Evolutionary conservation across 2,888 invertebrate species (phyloP).

Genomic region (Netelia virgata): DNA sequence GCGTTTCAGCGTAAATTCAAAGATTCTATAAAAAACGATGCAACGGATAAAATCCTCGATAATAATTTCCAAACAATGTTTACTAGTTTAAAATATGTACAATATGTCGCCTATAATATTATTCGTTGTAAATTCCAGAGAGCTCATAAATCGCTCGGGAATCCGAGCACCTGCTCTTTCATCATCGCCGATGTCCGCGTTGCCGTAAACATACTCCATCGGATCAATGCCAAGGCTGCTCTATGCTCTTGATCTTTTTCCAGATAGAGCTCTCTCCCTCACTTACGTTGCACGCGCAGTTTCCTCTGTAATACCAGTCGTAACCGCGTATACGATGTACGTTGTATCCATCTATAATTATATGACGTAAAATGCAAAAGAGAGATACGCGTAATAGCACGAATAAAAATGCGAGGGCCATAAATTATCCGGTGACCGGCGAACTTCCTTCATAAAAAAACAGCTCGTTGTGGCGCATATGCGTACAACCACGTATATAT

Average conservation of each 20-base stretch:
- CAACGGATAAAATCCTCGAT: too few species aligned
- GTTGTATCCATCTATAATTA: neutral
- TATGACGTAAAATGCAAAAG: conserved; percentile 67
- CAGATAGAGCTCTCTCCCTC: conserved; percentile 67
- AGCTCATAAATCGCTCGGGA: too few species aligned
- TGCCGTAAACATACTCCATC: too few species aligned
- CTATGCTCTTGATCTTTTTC: conserved; percentile 74
- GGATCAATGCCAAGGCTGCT: conserved; percentile 74
- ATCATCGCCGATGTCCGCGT: too few species aligned
- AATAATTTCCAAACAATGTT: too few species aligned
- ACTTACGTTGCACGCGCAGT: neutral
- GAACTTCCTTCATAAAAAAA: conserved; percentile 49
- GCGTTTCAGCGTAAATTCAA: too few species aligned
- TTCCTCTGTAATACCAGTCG: neutral
- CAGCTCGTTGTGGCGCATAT: neutral
- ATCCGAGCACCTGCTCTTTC: too few species aligned
- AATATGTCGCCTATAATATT: too few species aligned
- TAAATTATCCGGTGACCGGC: conserved; percentile 73
- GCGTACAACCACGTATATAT: conserved; percentile 33
- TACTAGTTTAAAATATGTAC: too few species aligned
- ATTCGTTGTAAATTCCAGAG: too few species aligned
- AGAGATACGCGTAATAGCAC: conserved; percentile 50
- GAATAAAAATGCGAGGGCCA: conserved; percentile 43
- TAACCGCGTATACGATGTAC: too few species aligned
- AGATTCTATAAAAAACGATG: too few species aligned